Percentiles rank a stretch among this genome's conserved stretches.
These are phyloP conservation scores for Glyptemys insculpta DNA, from an alignment of 2,797 vertebrate species.

Conservation along the genomic window DNA sequence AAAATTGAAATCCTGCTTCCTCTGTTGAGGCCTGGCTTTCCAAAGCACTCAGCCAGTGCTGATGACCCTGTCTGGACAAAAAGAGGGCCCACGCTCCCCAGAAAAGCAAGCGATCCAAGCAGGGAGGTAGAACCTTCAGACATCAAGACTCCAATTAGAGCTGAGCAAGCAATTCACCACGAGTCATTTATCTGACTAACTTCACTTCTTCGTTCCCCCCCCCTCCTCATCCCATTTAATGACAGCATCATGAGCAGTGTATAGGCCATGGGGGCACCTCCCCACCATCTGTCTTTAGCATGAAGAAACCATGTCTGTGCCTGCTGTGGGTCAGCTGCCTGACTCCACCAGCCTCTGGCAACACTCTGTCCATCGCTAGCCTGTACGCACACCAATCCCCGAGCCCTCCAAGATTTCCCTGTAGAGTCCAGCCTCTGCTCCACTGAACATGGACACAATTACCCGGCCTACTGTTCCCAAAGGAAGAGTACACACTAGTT, in stretches of 20 bases:
- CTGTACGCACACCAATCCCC: background rate
- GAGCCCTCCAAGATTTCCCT: background rate
- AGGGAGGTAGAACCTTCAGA: background rate
- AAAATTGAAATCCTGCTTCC: slow-evolving; percentile 5
- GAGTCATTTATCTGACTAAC: background rate
- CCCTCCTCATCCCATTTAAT: background rate
- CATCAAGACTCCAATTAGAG: background rate
- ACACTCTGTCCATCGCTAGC: background rate
- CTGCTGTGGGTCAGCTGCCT: background rate
- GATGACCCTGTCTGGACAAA: background rate
- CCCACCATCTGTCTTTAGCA: background rate
- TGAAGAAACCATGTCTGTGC: background rate
- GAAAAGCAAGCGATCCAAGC: background rate
- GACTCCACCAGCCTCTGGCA: background rate
- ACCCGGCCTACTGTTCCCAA: background rate
- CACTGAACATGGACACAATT: background rate
- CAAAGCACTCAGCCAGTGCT: background rate
- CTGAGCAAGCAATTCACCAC: background rate
- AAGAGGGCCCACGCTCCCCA: background rate
- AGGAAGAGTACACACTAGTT: background rate
- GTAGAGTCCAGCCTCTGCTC: background rate
- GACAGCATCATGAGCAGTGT: background rate
- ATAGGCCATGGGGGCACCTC: background rate
- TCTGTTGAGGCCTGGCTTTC: background rate
- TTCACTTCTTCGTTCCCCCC: background rate